Conservation (phyloP, 2,888 invertebrate genomes). For the Keiferia lycopersicella region DNA sequence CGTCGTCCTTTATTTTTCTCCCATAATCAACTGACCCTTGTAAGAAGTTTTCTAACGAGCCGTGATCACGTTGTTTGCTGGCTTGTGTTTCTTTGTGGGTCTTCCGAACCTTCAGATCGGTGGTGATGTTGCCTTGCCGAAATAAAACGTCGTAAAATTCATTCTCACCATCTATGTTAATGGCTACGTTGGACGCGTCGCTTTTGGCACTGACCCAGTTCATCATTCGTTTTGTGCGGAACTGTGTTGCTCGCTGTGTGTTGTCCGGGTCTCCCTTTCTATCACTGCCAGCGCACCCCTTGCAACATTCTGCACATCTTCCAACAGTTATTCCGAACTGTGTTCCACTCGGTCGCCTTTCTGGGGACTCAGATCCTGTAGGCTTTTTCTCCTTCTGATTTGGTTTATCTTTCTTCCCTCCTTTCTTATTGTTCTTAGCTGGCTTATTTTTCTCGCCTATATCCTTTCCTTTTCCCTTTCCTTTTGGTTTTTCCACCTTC, state of each 20-base stretch:
- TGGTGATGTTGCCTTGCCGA: constrained; percentile 45
- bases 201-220: constrained; percentile 36
- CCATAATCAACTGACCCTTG: not conserved
- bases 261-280: constrained; percentile 41
- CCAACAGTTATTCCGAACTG: constrained; percentile 10
- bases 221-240: constrained; percentile 33
- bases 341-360: not conserved
- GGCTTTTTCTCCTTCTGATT: not conserved
- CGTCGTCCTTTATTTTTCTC: constrained; percentile 30
- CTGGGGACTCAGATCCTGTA: not conserved
- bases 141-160: constrained; percentile 59
- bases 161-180: constrained; percentile 59
- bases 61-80: not conserved
- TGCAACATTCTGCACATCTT: constrained; percentile 5
- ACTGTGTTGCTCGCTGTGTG: constrained; percentile 20
- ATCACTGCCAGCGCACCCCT: not conserved
- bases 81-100: constrained; percentile 42
- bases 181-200: constrained; percentile 52
- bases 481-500: constrained; percentile 22
- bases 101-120: constrained; percentile 52
- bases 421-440: constrained; percentile 9
- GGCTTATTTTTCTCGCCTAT: not conserved
- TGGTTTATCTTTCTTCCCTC: constrained; percentile 9
- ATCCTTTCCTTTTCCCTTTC: constrained; percentile 22
- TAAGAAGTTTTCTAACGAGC: constrained; percentile 22